Evolutionary conservation across 2,113 vertebrate genomes (phyloP), one percentile per base, ranked within the genome.

Genomic region (Rhynchopsitta pachyrhyncha): DNA sequence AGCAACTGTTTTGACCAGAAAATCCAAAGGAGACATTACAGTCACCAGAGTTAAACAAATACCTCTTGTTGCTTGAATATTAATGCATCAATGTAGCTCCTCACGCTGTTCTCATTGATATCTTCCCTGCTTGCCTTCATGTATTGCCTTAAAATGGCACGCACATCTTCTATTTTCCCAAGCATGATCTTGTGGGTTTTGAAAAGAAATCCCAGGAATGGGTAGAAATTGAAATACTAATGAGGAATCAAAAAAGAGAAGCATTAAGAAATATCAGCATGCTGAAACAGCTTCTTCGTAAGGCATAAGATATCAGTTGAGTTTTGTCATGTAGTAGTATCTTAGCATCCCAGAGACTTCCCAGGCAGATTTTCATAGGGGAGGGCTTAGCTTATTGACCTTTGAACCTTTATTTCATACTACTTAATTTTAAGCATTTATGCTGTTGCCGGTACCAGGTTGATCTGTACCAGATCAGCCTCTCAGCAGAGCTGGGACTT

Each of bases 221-320:
- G 98, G 94, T 96, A 98, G 92, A 97, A 92, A 88, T 98, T 98
- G 93, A 98, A 98, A n/a, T 98, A 95, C 98, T 98, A 52, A 22
- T 7, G 14, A 75, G 77, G 69, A 88, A 79, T 75, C 68, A 5
- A 90, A 71, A 71, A 85, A 75, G 39, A 95, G 57, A 63, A 67
- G 37, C 24, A 3, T 84, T 94, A 93, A 62, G 62, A 78, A 90
- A 31, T 20, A 53, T 15, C 42, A 57, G 8, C 11, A 5, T 19
- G 13, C 29, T 68, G 60, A 71, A 64, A 52, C 9, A 71, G 11
- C 25, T 87, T 70, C 27, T 82, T 69, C 46, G 29, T 46, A 75
- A 67, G 28, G 28, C 24, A 20, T 11, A 31, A 17, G 1, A 0
- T 18, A 16, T 46, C 35, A 13, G 13, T 8, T n/a, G 68, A 50